phyloP scores from a whole-genome alignment of 2,113 vertebrate species.

The Bucco capensis region DNA sequence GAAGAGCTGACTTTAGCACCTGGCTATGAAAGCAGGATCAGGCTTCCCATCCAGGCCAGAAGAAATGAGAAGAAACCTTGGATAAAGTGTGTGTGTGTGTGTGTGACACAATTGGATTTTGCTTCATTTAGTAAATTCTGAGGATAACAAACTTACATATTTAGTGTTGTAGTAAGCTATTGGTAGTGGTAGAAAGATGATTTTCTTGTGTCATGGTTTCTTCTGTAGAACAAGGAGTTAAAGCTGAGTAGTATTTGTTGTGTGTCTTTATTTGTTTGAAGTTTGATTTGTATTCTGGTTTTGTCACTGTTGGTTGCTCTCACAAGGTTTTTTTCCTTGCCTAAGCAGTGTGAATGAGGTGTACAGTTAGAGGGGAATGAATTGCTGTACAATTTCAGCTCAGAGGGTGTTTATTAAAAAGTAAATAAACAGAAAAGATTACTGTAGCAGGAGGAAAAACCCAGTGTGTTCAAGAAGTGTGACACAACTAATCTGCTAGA shows the following conservation, averaged over 20 bases:
- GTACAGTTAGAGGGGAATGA: not conserved
- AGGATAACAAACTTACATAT: not conserved
- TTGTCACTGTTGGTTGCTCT: not conserved
- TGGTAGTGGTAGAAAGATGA: not conserved
- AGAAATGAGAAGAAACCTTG: not conserved
- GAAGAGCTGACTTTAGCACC: not conserved
- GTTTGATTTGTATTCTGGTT: not conserved
- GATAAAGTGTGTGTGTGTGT: no score
- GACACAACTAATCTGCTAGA: not conserved
- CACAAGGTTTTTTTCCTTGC: rapidly evolving
- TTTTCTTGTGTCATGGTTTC: rapidly evolving
- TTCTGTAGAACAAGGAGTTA: not conserved
- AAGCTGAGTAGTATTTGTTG: not conserved
- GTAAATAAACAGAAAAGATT: not conserved
- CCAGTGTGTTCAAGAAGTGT: not conserved
- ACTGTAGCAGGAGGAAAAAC: not conserved
- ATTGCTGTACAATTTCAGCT: not conserved
- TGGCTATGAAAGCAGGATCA: not conserved
- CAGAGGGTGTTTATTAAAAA: not conserved
- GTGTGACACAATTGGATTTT: not conserved
- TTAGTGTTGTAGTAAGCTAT: not conserved
- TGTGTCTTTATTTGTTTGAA: rapidly evolving
- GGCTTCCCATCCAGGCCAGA: not conserved
- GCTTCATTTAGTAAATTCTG: not conserved
- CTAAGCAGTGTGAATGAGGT: not conserved